Evolutionary conservation across 2,888 invertebrate genomes (phyloP).

Genomic region (Diaphora mendica): DNA sequence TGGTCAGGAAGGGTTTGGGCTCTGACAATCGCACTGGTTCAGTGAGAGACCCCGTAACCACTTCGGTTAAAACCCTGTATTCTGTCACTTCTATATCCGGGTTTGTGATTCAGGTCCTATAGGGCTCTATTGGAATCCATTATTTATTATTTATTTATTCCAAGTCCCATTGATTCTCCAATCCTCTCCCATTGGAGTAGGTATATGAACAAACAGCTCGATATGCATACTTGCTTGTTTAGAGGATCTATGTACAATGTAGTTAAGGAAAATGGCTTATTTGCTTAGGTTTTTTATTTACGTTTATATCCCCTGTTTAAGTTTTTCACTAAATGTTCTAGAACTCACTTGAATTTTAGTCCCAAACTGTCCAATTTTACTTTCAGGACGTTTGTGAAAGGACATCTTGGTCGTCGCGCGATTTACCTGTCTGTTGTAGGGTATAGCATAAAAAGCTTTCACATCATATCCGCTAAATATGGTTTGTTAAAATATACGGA

Average conservation of each 20-base stretch:
- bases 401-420: not conserved
- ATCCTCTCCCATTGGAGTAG: not conserved
- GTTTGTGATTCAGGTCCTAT: not conserved
- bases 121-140: not conserved
- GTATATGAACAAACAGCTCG: not conserved
- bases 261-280: not conserved
- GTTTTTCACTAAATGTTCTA: not conserved
- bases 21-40: not conserved
- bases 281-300: not conserved
- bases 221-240: not conserved
- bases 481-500: too few species aligned
- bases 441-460: not conserved
- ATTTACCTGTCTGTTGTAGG: not conserved
- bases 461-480: not conserved
- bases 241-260: not conserved
- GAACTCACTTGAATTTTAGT: not conserved
- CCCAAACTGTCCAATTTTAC: not conserved
- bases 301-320: not conserved
- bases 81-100: too few species aligned
- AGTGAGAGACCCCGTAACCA: too few species aligned
- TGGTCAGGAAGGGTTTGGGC: not conserved
- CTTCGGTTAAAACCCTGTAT: too few species aligned
- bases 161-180: not conserved
- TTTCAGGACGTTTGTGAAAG: not conserved
- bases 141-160: not conserved